Conservation (phyloP, 2,888 invertebrate species). For the Stratiomys singularior region DNA sequence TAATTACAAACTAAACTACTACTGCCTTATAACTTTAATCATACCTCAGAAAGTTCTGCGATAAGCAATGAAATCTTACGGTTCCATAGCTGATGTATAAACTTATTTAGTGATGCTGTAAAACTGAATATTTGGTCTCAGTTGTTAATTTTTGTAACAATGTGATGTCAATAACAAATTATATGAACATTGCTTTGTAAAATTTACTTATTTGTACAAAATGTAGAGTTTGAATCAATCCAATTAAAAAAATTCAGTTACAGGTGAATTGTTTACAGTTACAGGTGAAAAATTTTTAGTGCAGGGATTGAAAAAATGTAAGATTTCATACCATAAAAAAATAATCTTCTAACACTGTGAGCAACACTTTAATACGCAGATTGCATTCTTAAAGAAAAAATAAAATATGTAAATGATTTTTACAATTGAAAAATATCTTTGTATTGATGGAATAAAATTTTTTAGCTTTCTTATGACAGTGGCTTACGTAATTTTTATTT, state of each 20-base stretch:
- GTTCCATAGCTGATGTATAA: too few species aligned
- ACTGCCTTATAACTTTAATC: neutral
- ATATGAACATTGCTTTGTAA: too few species aligned
- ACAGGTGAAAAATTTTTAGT: too few species aligned
- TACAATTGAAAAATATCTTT: neutral
- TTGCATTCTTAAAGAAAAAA: neutral
- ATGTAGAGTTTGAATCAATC: neutral
- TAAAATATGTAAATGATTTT: neutral
- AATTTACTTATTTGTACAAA: neutral
- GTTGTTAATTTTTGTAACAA: too few species aligned
- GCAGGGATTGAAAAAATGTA: neutral
- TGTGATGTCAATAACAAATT: too few species aligned
- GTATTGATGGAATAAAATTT: conserved; percentile 6
- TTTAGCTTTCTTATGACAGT: neutral
- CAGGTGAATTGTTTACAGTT: too few species aligned
- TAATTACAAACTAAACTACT: neutral
- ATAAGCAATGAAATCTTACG: neutral
- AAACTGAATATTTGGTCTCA: too few species aligned
- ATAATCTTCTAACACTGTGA: neutral
- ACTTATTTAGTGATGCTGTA: too few species aligned
- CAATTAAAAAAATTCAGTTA: neutral
- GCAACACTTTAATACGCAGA: neutral
- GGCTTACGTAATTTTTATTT: too few species aligned
- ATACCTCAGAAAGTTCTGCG: conserved; percentile 3
- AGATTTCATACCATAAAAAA: neutral